Evolutionary conservation across 1,140 invertebrate genomes (phyloP), one percentile per base, ranked within the genome.

Genomic region (Samia ricini): DNA sequence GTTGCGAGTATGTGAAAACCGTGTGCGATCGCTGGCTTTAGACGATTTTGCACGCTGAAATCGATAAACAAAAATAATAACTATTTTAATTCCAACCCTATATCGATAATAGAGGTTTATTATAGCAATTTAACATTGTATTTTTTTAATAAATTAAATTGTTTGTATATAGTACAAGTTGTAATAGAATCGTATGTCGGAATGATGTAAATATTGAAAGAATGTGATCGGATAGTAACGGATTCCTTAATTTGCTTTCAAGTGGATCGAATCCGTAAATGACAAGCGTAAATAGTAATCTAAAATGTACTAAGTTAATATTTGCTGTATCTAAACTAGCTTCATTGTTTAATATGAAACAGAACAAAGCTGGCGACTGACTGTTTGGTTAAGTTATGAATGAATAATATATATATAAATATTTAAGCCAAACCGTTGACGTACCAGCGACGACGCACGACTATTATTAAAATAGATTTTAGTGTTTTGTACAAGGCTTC

Each of bases 91-190:
- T 90, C 85, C 88, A 90, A 83, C 71, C 79, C 78, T 85, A 82
- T 85, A 84, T 76, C 72, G 76, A 77, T 85, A 79, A 81, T 88
- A 87, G 80, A 85, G 74, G 66, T 86, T 42, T 57, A 26, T 56
- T 83, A 84, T 83, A 84, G 81, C 78, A 69, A 83, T 85, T 88
- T 85, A 81, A 85, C 78, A 81, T 79, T 86, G 81, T 88, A 86
- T 88, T 84, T 89, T 89, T 86, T 86, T 83, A 82, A 50, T 79
- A 80, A 74, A 75, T 82, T 81, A 81, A 88, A 90, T 88, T 90
- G 83, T 88, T 90, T 90, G 88, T 90, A 90, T 88, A 90, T 90
- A 90, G 88, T 90, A 90, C 85, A 90, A 86, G 82, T 86, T 76
- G 79, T 88, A 84, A 79, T 85, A 85, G 81, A 81, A 73, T 79